phyloP scores from a whole-genome alignment of 2,113 vertebrate species.

The Chelonoidis abingdonii region DNA sequence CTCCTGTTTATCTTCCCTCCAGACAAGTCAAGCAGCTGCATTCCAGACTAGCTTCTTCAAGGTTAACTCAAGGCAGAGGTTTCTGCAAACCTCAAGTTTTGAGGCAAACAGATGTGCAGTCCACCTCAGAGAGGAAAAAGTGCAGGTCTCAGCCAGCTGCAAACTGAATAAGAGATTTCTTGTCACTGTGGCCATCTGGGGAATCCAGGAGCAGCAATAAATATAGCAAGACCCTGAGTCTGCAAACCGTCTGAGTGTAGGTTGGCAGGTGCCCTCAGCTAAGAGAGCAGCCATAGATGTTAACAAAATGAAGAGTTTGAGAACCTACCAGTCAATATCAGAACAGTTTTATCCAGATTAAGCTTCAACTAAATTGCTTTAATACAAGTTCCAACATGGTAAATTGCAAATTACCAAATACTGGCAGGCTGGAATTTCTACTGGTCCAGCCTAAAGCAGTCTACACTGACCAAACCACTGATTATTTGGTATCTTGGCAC shows the following conservation, averaged over 20 bases:
- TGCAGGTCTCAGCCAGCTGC: not conserved
- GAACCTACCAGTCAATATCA: not conserved
- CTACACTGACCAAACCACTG: fast-evolving
- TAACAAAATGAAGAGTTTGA: not conserved
- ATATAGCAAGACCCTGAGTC: not conserved
- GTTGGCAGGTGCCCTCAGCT: too few species aligned
- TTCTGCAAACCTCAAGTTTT: not conserved
- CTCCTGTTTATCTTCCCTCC: not conserved
- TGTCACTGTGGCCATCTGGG: not conserved
- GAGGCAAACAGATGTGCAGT: not conserved
- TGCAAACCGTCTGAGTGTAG: not conserved
- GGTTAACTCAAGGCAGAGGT: not conserved
- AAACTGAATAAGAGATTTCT: not conserved
- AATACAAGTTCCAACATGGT: too few species aligned
- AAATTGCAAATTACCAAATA: not conserved
- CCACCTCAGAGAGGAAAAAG: not conserved
- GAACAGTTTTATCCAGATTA: not conserved
- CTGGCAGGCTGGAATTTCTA: not conserved
- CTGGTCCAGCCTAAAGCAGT: fast-evolving
- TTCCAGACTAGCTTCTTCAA: not conserved
- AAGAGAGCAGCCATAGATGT: not conserved
- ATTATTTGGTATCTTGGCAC: fast-evolving
- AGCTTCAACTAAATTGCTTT: not conserved
- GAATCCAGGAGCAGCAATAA: not conserved
- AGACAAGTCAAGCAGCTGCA: not conserved